Conservation (phyloP, 1,140 invertebrate genomes). For the Phymastichus coffea region DNA sequence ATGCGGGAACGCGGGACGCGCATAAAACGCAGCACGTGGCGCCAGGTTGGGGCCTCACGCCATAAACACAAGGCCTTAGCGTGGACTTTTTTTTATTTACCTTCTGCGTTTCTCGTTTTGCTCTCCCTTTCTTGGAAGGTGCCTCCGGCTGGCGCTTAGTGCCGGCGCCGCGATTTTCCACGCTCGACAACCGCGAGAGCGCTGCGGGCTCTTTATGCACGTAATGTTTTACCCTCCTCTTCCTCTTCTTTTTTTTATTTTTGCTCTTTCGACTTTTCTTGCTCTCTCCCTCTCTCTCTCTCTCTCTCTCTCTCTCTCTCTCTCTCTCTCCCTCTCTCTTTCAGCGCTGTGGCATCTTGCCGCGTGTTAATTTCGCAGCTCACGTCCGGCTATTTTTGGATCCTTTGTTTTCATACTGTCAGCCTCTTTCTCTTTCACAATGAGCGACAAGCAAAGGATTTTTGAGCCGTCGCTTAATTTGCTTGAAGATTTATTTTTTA, state of each 20-base stretch:
- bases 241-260: too few species aligned
- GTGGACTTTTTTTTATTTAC: constrained; percentile 3
- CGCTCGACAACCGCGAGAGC: constrained; percentile 31
- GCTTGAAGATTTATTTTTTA: too few species aligned
- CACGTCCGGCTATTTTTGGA: constrained; percentile 15
- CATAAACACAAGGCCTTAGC: constrained; percentile 22
- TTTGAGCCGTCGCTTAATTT: too few species aligned
- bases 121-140: constrained; percentile 4
- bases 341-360: constrained; percentile 4
- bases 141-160: constrained; percentile 10
- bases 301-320: constrained; percentile 4
- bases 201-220: constrained; percentile 10
- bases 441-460: too few species aligned
- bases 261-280: too few species aligned
- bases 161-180: constrained; percentile 43
- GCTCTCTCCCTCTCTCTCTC: too few species aligned
- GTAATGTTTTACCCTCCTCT: neutral
- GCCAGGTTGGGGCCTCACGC: constrained; percentile 30
- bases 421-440: too few species aligned
- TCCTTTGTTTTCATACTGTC: constrained; percentile 3
- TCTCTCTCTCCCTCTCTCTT: constrained; percentile 18
- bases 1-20: too few species aligned
- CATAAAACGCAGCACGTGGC: constrained; percentile 31
- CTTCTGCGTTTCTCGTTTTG: neutral
- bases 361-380: constrained; percentile 26